Evolutionary conservation across 2,888 invertebrate species (phyloP).

Genomic region (Ditula angustiorana): DNA sequence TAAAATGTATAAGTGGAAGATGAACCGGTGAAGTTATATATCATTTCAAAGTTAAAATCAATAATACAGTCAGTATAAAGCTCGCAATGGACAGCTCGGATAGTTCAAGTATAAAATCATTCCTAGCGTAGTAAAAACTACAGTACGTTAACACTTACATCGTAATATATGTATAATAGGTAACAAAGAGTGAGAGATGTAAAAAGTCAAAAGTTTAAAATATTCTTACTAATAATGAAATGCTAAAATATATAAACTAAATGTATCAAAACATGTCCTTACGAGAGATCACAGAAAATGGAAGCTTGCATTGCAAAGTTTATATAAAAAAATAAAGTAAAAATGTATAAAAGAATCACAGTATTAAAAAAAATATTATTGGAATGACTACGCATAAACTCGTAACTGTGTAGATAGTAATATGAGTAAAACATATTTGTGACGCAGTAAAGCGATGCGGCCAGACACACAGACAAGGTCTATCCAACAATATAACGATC

Average conservation of each 20-base stretch:
- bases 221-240: conserved; percentile 29
- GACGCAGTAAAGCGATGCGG: conserved; percentile 23
- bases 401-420: conserved; percentile 9
- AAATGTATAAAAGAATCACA: conserved; percentile 61
- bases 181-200: conserved; percentile 38
- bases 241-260: conserved; percentile 38
- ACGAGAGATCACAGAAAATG: conserved; percentile 74
- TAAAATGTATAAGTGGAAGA: conserved; percentile 31
- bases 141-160: conserved; percentile 27
- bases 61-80: conserved; percentile 32
- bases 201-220: conserved; percentile 35
- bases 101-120: conserved; percentile 17
- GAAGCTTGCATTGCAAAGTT: conserved; percentile 63
- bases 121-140: conserved; percentile 19
- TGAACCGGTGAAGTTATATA: conserved; percentile 16
- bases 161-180: conserved; percentile 21
- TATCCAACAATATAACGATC: conserved; percentile 18
- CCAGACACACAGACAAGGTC: conserved; percentile 1
- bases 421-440: conserved; percentile 30
- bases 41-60: conserved; percentile 3
- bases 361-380: conserved; percentile 48
- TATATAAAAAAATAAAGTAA: conserved; percentile 56
- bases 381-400: conserved; percentile 47
- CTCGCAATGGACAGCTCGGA: conserved; percentile 8
- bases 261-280: conserved; percentile 42